These are phyloP conservation scores for Lutraria lutraria DNA, from an alignment of 2,888 invertebrate genomes.

Conservation along the genomic window DNA sequence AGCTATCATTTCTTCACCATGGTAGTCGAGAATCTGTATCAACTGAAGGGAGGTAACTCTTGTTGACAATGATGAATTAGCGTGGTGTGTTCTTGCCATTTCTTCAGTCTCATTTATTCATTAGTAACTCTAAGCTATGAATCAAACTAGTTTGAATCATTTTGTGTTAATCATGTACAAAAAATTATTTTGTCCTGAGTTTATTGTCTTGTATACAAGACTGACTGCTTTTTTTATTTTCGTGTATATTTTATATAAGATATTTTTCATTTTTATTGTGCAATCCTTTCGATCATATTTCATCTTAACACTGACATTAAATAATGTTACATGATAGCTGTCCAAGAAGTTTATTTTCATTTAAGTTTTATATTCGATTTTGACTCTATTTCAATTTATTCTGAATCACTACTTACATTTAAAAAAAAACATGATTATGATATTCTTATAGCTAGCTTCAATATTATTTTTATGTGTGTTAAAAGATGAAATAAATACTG, in stretches of 20 bases:
- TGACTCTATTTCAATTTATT: no score
- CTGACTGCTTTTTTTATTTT: not conserved
- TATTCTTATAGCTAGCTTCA: not conserved
- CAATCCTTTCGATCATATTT: not conserved
- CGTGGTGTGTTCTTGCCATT: not conserved
- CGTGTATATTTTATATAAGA: not conserved
- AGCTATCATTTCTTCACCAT: not conserved
- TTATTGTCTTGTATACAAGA: not conserved
- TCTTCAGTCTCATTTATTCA: not conserved
- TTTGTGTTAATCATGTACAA: not conserved
- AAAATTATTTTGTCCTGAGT: not conserved
- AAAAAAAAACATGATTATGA: not conserved
- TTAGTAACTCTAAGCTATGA: not conserved
- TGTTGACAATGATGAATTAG: not conserved
- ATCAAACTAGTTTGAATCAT: not conserved
- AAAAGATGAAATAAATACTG: not conserved
- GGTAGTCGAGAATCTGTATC: not conserved
- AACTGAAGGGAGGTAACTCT: not conserved
- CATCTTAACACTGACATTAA: not conserved
- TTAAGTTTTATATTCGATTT: no score
- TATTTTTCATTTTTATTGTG: slow-evolving; percentile 1
- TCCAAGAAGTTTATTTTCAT: not conserved
- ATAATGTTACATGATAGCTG: not conserved
- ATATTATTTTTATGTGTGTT: not conserved
- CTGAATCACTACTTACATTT: no score